These are phyloP conservation scores for Leptosomus discolor DNA, from an alignment of 2,113 vertebrate genomes.

Conservation along the genomic window DNA sequence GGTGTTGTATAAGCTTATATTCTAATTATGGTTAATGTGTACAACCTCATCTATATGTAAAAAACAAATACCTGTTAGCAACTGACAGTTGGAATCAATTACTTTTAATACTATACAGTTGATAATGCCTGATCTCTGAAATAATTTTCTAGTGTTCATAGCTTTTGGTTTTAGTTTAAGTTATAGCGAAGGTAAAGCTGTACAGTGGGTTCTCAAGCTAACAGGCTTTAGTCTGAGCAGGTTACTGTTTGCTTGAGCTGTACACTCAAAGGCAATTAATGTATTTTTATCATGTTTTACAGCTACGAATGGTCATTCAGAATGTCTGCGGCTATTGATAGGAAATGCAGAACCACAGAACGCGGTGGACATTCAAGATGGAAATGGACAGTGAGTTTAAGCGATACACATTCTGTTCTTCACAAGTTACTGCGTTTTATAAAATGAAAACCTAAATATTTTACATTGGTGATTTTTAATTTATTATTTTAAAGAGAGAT, in stretches of 20 bases:
- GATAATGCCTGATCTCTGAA: background rate
- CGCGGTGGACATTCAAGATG: conserved; percentile 93
- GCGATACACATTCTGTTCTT: background rate
- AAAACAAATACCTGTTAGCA: background rate
- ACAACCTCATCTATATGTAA: background rate
- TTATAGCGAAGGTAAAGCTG: background rate
- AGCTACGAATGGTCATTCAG: conserved; percentile 97
- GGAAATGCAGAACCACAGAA: conserved; percentile 93
- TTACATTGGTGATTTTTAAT: background rate
- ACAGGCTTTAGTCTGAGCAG: background rate
- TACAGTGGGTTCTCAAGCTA: background rate
- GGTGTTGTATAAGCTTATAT: background rate
- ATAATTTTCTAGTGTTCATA: background rate
- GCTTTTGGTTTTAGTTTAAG: background rate
- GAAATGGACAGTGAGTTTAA: conserved; percentile 93
- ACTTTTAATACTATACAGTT: background rate
- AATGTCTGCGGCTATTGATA: conserved; percentile 94
- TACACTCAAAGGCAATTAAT: background rate
- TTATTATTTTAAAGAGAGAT: background rate
- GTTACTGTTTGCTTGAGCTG: background rate
- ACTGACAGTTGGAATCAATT: background rate
- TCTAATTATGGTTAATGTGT: background rate
- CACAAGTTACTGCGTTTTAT: background rate
- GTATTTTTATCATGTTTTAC: conserved; percentile 16
- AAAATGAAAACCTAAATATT: background rate